Conservation (phyloP, 2,113 vertebrate genomes). For the Tupaia chinensis region DNA sequence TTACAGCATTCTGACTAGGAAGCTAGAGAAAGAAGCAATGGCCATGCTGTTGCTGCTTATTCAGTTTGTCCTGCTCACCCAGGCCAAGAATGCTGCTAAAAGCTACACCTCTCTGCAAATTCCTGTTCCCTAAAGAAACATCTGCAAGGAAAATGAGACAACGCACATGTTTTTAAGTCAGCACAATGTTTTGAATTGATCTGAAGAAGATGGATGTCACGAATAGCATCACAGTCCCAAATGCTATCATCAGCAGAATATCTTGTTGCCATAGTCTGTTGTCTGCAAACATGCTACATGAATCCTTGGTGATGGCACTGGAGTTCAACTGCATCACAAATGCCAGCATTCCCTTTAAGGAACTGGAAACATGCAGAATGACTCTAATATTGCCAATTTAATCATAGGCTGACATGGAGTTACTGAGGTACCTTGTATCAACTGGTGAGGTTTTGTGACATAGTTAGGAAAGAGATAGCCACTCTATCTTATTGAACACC, state of each 20-base stretch:
- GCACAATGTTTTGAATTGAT: neutral
- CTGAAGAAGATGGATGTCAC: constrained; percentile 43
- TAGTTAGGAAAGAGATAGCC: neutral
- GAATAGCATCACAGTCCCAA: neutral
- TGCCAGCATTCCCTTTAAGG: neutral
- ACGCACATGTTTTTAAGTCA: constrained; percentile 34
- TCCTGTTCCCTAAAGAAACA: neutral
- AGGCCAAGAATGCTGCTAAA: neutral
- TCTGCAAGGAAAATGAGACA: neutral
- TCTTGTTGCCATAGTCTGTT: neutral
- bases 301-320: neutral
- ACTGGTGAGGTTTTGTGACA: neutral
- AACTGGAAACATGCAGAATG: neutral
- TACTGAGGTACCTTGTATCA: neutral
- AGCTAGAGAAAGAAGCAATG: neutral
- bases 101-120: neutral
- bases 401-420: neutral
- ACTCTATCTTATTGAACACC: neutral
- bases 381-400: neutral
- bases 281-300: neutral
- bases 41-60: neutral
- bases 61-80: neutral
- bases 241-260: neutral
- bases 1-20: neutral
- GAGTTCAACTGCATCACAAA: neutral